Conservation (phyloP, 1,140 invertebrate genomes). For the Pseudomyrmex sp. region DNA sequence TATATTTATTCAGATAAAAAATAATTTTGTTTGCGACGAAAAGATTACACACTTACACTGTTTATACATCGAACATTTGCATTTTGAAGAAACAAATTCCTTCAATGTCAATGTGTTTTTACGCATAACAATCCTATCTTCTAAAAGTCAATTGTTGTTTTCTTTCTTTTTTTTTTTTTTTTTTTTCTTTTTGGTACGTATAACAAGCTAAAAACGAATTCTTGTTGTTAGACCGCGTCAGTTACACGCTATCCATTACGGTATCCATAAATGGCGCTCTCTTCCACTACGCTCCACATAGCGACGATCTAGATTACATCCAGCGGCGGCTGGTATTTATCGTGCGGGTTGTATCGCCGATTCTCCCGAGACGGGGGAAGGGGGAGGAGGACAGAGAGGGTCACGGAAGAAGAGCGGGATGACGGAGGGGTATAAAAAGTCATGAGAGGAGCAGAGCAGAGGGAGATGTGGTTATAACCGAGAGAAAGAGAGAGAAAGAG, state of each 20-base stretch:
- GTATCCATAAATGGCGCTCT: slow-evolving; percentile 57
- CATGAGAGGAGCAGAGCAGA: slow-evolving; percentile 27
- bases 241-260: slow-evolving; percentile 56
- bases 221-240: slow-evolving; percentile 42
- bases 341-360: slow-evolving; percentile 62
- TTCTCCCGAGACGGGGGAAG: slow-evolving; percentile 39
- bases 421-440: slow-evolving; percentile 50
- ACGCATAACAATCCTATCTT: background rate
- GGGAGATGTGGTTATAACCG: slow-evolving; percentile 54
- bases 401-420: slow-evolving; percentile 24
- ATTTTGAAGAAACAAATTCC: too few species aligned
- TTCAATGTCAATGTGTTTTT: too few species aligned
- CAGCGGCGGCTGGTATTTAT: slow-evolving; percentile 46
- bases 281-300: slow-evolving; percentile 55
- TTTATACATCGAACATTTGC: too few species aligned
- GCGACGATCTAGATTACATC: slow-evolving; percentile 58
- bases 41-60: too few species aligned
- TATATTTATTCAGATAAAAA: too few species aligned
- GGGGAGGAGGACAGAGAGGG: slow-evolving; percentile 20
- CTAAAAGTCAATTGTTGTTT: background rate
- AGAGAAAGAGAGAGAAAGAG: slow-evolving; percentile 36
- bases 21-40: too few species aligned
- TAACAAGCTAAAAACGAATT: slow-evolving; percentile 17
- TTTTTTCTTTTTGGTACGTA: background rate
- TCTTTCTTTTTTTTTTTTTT: too few species aligned